Evolutionary conservation across 1,140 invertebrate genomes (phyloP), one percentile per base, ranked within the genome.

Genomic region (Laodelphax striatellus): DNA sequence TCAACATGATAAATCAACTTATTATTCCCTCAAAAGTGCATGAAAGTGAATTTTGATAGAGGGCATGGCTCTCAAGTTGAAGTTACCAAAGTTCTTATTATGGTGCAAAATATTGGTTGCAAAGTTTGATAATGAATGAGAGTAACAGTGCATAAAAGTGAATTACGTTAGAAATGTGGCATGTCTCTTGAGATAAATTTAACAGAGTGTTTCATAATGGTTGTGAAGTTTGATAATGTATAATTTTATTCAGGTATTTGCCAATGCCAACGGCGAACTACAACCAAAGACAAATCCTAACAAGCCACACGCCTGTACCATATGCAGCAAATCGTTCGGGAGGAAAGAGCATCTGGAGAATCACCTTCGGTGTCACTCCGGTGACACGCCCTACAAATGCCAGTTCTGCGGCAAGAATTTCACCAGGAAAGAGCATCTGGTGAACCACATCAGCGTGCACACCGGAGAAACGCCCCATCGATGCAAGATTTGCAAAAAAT

Each of bases 291-390:
- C 13, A 55, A 16, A 55, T 6, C 24, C 34, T 1, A 31, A 28
- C 28, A 86, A 59, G 58, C 76, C 76, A 6, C 82, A 81, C 70
- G 71, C 75, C 56, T 83, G 81, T 70, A 70, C 73, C 34, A 78
- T 77, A 69, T 84, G 82, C 73, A 75, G 76, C 10, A 84, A 83
- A 72, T 75, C 78, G 44, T 84, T 84, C 68, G 80, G 80, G 28
- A 73, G 80, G 31, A 81, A 81, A 68, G 80, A 82, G 65, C 80
- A 83, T 66, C 71, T 83, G 67, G 79, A 76, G 24, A 82, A 81
- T 69, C 80, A 81, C 75, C 76, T 85, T 55, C 76, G 83, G 6
- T 87, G 84, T 71, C 87, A 88, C 70, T 88, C 86, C 14, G 92
- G 92, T 22, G 92, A 94, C 74, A 87, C 85, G 17, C 64, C 64